phyloP scores from a whole-genome alignment of 2,797 vertebrate genomes.

The Psittacula echo region DNA sequence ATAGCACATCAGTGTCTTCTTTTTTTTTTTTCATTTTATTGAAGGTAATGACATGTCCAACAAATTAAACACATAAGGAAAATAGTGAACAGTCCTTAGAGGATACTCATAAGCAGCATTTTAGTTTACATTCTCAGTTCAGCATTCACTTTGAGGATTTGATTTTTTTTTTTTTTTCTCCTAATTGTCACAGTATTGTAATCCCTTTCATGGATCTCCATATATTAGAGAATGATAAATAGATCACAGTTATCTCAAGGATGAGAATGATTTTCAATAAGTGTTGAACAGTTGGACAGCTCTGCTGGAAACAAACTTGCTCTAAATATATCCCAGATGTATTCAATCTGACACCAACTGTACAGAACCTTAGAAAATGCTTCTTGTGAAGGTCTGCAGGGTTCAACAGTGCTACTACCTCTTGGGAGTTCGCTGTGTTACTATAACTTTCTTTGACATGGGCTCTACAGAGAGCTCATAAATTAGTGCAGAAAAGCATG shows the following conservation, averaged over 20 bases:
- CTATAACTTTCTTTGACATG: constrained; percentile 33
- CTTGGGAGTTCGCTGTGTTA: constrained; percentile 41
- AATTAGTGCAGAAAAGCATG: constrained; percentile 25
- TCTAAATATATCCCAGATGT: constrained; percentile 71
- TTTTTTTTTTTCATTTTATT: not conserved
- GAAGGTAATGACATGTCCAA: not conserved
- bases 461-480: constrained; percentile 22
- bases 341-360: constrained; percentile 36
- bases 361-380: constrained; percentile 1
- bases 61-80: not conserved
- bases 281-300: constrained; percentile 59
- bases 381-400: constrained; percentile 16
- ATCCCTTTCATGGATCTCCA: constrained; percentile 10
- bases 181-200: not conserved
- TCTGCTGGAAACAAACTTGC: constrained; percentile 42
- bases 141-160: constrained; percentile 8
- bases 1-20: not conserved
- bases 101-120: not conserved
- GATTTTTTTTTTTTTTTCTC: not conserved
- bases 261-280: constrained; percentile 58
- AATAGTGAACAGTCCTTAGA: not conserved
- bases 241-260: constrained; percentile 56
- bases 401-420: constrained; percentile 21
- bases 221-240: constrained; percentile 50
- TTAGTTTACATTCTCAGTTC: constrained; percentile 18